A percentile compares a stretch with the other conserved stretches of the same genome.
These are phyloP conservation scores for Pterocles gutturalis DNA, from an alignment of 2,113 vertebrate genomes.

Conservation along the genomic window DNA sequence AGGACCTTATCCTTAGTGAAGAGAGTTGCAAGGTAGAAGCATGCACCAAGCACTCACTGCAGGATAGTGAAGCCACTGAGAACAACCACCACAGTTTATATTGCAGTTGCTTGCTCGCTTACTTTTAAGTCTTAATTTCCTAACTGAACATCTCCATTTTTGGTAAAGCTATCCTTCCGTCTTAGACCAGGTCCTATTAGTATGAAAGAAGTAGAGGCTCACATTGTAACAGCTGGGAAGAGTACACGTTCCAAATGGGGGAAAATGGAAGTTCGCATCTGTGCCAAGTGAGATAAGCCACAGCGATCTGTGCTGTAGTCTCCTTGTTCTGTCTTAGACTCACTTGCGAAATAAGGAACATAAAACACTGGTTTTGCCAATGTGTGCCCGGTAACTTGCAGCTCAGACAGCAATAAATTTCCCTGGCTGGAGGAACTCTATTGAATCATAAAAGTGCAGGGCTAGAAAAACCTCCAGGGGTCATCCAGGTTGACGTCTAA, in stretches of 20 bases:
- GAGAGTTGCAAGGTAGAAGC: background rate
- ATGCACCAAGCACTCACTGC: background rate
- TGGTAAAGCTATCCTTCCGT: background rate
- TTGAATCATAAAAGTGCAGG: background rate
- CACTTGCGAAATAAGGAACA: background rate
- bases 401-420: background rate
- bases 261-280: background rate
- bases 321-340: background rate
- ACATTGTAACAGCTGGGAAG: background rate
- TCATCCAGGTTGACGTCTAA: background rate
- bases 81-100: background rate
- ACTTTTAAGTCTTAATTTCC: background rate
- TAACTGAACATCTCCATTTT: background rate
- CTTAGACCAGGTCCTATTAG: background rate
- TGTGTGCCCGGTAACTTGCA: background rate
- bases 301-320: background rate
- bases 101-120: background rate
- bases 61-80: background rate
- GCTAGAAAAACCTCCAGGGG: background rate
- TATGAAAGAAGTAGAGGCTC: background rate
- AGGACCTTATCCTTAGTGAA: background rate
- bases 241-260: background rate
- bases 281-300: background rate
- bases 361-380: background rate
- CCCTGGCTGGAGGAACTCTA: background rate